These are phyloP conservation scores for Aphis craccivora DNA, from an alignment of 1,140 invertebrate genomes.

Conservation along the genomic window DNA sequence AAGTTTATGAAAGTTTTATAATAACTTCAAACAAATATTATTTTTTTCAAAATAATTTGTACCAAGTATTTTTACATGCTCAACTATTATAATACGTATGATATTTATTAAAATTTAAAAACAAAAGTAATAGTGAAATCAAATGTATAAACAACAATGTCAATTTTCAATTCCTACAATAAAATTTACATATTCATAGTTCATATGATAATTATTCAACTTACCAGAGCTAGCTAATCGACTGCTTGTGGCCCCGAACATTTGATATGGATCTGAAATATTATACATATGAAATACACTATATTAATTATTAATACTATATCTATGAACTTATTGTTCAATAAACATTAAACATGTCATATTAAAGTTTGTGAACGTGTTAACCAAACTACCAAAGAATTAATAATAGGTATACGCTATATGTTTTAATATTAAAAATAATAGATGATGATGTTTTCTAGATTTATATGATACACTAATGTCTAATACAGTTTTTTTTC, in stretches of 20 bases:
- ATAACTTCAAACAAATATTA: neutral
- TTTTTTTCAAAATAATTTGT: neutral
- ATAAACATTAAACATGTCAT: neutral
- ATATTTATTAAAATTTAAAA: neutral
- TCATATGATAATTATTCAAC: constrained; percentile 46
- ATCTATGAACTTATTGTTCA: neutral
- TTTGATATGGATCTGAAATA: constrained; percentile 92
- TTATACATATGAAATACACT: constrained; percentile 52
- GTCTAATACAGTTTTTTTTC: neutral
- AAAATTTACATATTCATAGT: neutral
- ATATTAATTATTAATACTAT: neutral
- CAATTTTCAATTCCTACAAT: neutral
- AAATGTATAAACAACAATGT: neutral
- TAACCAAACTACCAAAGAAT: neutral
- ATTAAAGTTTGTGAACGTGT: neutral
- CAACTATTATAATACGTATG: neutral
- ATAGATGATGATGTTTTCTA: neutral
- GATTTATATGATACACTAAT: neutral
- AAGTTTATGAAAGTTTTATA: neutral
- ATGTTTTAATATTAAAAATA: neutral
- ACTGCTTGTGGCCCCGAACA: constrained; percentile 94
- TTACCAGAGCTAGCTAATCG: constrained; percentile 90
- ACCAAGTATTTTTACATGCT: neutral
- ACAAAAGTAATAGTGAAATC: neutral
- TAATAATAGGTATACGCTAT: neutral